Evolutionary conservation across 2,888 invertebrate species (phyloP).

Genomic region (Cosmopolites sordidus): DNA sequence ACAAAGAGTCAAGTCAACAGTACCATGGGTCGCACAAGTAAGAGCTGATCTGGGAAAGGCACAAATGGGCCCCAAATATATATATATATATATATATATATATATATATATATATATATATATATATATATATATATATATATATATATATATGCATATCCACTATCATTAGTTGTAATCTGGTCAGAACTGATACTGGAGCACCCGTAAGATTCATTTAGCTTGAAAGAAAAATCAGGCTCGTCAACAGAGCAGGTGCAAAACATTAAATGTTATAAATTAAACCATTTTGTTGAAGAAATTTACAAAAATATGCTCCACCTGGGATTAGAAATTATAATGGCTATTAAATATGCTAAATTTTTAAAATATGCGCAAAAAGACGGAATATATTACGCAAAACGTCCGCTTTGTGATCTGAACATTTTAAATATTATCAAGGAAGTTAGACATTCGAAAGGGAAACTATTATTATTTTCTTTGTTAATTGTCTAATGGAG

Average conservation of each 20-base stretch:
- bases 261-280: conserved; percentile 15
- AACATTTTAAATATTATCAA: conserved; percentile 5
- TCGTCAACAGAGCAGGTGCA: conserved; percentile 16
- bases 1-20: too few relatives aligned
- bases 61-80: too few relatives aligned
- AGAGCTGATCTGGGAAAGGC: too few relatives aligned
- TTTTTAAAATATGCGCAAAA: conserved; percentile 16
- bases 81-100: neutral
- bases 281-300: conserved; percentile 11
- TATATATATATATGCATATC: neutral
- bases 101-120: neutral
- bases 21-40: too few relatives aligned
- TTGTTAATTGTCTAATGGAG: neutral
- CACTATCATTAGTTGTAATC: too few relatives aligned
- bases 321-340: conserved; percentile 13
- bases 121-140: neutral
- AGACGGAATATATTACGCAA: conserved; percentile 10
- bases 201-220: too few relatives aligned
- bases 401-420: conserved; percentile 7
- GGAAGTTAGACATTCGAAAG: neutral
- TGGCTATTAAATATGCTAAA: conserved; percentile 13
- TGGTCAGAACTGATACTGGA: too few relatives aligned
- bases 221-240: neutral
- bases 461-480: neutral
- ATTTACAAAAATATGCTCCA: conserved; percentile 15